Evolutionary conservation across 2,888 invertebrate species (phyloP).

Genomic region (Bhutanitis thaidina): DNA sequence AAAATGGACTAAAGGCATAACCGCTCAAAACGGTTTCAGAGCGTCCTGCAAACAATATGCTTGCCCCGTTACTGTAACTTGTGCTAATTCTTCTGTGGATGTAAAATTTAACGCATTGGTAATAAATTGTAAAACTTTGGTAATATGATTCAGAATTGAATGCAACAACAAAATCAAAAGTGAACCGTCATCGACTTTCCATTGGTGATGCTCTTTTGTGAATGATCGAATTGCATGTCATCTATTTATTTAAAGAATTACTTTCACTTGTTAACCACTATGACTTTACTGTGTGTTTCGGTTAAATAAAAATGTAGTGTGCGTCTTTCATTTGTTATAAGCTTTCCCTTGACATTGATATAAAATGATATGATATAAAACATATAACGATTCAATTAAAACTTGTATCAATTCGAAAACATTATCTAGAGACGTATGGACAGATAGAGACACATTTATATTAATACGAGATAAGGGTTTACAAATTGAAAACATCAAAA

Average conservation of each 20-base stretch:
- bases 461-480: no score
- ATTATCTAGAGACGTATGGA: no score
- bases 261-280: conserved; percentile 49
- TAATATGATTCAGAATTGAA: not conserved
- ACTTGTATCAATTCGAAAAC: no score
- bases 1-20: no score
- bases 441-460: no score
- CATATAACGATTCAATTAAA: no score
- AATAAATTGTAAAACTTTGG: not conserved
- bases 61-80: not conserved
- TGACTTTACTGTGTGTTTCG: no score
- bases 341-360: no score
- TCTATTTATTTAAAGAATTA: conserved; percentile 38
- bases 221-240: conserved; percentile 56
- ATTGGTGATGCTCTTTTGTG: conserved; percentile 37
- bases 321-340: no score
- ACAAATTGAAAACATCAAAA: no score
- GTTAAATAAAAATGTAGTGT: no score
- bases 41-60: not conserved
- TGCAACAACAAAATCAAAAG: conserved; percentile 14
- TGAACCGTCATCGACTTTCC: conserved; percentile 36
- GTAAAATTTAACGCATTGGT: not conserved
- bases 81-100: not conserved
- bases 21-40: not conserved
- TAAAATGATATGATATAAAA: no score